Base-by-base conservation (phyloP, 2,888 invertebrate genomes). In the Parnassius smintheus region DNA sequence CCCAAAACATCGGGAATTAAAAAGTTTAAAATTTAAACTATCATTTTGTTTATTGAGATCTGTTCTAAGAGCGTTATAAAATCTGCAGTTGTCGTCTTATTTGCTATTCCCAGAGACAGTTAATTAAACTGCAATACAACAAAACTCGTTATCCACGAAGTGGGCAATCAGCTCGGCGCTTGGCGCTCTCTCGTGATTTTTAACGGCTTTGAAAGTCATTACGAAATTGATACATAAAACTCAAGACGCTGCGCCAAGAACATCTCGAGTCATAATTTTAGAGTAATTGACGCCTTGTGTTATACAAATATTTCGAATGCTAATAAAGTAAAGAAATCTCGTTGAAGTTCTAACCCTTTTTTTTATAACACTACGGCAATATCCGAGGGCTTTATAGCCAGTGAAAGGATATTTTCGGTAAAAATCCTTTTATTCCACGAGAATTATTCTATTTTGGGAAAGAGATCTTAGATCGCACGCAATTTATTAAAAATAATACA, bases 201-300 rank as follows among this genome's bases (percentile, higher is more conserved):
- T 9, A 49, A 49, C 49, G 12, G 12, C 9, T 49, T 13, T 3
- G 49, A 1, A 13, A 9, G 49, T 13, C 18, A 49, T 49, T 49
- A 49, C 49, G 8, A 13, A 49, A n/a, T 49, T 49, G 18, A 49
- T 49, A 49, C 49, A 49, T 49, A 49, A 49, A 49, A 49, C 12
- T 49, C 2, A 49, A 49, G 49, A 49, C 13, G 9, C 13, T 12
- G 49, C 9, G 49, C 49, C 13, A 13, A n/a, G 9, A 49, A 13
- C 49, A 13, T 49, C 49, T 13, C 49, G 49, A 35, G 4, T 35
- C 13, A 18, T 49, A 13, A 49, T 49, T 49, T 49, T 13, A 49
- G 18, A 13, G 9, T 49, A n/a, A 49, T 49, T 49, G 49, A 49
- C 49, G 49, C 49, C 13, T 49, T 49, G 13, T 49, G 1, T 13